Conservation (phyloP, 1,140 invertebrate genomes). For the Zaprionus gabonicus region DNA sequence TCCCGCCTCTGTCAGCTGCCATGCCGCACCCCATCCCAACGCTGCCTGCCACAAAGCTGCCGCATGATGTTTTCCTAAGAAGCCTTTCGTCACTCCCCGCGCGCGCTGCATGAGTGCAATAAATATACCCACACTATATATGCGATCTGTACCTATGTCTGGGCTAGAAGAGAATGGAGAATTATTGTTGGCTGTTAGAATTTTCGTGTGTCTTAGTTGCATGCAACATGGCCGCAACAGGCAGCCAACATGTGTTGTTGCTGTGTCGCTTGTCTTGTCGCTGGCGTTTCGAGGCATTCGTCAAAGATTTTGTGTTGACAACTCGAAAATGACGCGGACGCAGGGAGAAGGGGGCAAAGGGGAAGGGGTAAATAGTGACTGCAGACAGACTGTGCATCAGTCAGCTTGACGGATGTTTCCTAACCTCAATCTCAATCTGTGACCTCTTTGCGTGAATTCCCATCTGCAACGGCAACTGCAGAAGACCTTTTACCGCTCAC, state of each 20-base stretch:
- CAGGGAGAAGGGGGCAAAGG: neutral
- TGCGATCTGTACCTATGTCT: slow-evolving; percentile 6
- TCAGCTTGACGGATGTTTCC: slow-evolving; percentile 37
- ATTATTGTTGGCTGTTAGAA: slow-evolving; percentile 72
- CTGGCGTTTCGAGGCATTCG: slow-evolving; percentile 27
- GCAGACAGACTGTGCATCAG: neutral
- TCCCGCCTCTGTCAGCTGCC: slow-evolving; percentile 18
- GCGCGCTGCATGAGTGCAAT: slow-evolving; percentile 60
- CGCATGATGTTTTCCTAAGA: slow-evolving; percentile 60
- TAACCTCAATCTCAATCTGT: slow-evolving; percentile 9
- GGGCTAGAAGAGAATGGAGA: slow-evolving; percentile 65
- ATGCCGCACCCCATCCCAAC: slow-evolving; percentile 8
- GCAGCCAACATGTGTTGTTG: slow-evolving; percentile 60
- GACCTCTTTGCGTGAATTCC: slow-evolving; percentile 32
- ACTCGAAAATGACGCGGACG: slow-evolving; percentile 23
- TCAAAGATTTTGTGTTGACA: slow-evolving; percentile 66
- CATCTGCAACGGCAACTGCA: slow-evolving; percentile 1
- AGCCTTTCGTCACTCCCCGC: slow-evolving; percentile 72
- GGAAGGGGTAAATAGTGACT: neutral
- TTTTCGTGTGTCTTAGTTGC: slow-evolving; percentile 37
- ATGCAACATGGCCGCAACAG: slow-evolving; percentile 48
- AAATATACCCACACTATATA: slow-evolving; percentile 59
- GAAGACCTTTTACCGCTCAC: slow-evolving; percentile 31
- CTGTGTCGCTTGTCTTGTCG: slow-evolving; percentile 24
- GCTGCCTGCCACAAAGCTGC: slow-evolving; percentile 27